Conservation (phyloP, 2,113 vertebrate species). For the Alligator sinensis region DNA sequence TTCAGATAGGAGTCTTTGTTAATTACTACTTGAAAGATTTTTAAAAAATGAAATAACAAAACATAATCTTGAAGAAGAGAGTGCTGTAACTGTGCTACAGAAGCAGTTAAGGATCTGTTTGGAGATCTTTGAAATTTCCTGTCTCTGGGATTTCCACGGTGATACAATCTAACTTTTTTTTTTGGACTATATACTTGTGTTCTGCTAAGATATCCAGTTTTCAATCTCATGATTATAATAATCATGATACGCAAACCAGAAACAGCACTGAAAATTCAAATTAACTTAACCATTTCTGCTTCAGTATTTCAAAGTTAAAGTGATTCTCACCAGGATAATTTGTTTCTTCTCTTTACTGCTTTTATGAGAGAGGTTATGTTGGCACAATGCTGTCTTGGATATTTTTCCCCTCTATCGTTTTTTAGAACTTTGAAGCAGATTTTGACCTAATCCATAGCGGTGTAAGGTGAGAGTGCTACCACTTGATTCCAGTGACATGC, state of each 20-base stretch:
- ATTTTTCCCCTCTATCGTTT: not conserved
- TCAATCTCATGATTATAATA: constrained; percentile 67
- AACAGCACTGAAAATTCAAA: not conserved
- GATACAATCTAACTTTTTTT: constrained; percentile 69
- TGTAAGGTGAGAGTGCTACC: not conserved
- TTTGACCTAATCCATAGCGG: not conserved
- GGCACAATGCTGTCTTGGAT: not conserved
- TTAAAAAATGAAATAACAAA: not conserved
- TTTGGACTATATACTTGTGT: constrained; percentile 26
- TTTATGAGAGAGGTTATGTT: not conserved
- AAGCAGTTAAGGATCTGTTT: constrained; percentile 69
- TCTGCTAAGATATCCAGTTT: constrained; percentile 67
- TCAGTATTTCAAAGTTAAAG: not conserved
- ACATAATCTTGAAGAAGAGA: constrained; percentile 19
- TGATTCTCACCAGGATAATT: not conserved
- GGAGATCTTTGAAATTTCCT: constrained; percentile 68
- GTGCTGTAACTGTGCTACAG: constrained; percentile 14
- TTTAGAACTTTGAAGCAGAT: not conserved
- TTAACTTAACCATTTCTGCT: constrained; percentile 47
- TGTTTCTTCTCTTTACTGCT: not conserved
- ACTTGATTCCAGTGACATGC: not conserved
- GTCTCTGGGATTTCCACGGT: constrained; percentile 69
- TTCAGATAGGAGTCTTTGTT: constrained; percentile 38
- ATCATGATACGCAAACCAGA: constrained; percentile 55
- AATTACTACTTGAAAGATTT: constrained; percentile 44